phyloP scores from a whole-genome alignment of 2,113 vertebrate species.

The Eurystomus gularis region DNA sequence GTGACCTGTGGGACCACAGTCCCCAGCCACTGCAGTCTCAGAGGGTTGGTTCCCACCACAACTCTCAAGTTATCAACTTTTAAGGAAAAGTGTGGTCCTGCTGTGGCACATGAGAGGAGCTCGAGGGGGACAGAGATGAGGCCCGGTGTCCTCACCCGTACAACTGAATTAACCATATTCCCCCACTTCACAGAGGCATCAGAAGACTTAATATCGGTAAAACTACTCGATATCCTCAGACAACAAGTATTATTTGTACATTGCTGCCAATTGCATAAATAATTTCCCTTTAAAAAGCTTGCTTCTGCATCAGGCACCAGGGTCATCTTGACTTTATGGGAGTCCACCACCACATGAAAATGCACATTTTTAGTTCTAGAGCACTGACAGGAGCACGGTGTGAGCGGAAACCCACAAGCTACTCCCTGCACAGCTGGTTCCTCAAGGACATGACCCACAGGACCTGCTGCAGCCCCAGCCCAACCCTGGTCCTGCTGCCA shows the following conservation, averaged over 20 bases:
- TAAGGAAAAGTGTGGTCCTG: rapidly evolving
- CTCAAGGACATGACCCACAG: neutral
- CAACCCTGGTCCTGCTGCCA: neutral
- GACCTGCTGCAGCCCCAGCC: neutral
- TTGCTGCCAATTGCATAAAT: neutral
- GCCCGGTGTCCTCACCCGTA: neutral
- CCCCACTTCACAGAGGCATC: neutral
- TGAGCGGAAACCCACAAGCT: rapidly evolving
- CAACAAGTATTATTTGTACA: neutral
- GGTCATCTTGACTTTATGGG: neutral
- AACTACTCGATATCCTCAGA: rapidly evolving
- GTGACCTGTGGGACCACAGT: rapidly evolving
- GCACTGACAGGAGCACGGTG: neutral
- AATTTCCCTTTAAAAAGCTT: neutral
- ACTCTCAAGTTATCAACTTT: rapidly evolving
- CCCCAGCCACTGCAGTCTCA: neutral
- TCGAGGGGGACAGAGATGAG: neutral
- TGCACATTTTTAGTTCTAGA: neutral
- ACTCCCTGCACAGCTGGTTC: neutral
- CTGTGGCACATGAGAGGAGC: neutral
- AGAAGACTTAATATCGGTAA: neutral
- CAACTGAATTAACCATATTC: rapidly evolving
- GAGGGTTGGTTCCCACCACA: neutral
- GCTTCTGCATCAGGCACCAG: neutral
- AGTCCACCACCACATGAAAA: neutral